These are phyloP conservation scores for Mactromeris polynyma DNA, from an alignment of 2,888 invertebrate genomes.

Conservation along the genomic window DNA sequence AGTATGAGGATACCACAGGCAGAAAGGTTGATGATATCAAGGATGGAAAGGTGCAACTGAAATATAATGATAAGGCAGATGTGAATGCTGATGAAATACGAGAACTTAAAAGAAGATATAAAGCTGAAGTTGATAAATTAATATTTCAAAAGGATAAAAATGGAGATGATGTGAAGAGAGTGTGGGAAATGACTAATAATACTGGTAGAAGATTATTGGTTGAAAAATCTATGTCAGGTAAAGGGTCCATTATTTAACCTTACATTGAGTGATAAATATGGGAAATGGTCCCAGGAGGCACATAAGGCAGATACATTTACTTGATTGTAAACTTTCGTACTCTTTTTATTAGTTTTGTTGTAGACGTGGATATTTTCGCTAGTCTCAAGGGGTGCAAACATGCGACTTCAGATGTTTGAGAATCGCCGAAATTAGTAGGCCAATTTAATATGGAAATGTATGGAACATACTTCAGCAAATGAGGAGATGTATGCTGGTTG, in stretches of 20 bases:
- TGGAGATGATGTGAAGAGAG: neutral
- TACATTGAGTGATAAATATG: no score
- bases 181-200: constrained; percentile 45
- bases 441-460: no score
- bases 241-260: neutral
- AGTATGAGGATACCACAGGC: constrained; percentile 51
- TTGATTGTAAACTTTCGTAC: no score
- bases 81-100: neutral
- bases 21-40: neutral
- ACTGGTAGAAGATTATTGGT: constrained; percentile 75
- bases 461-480: no score
- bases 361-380: no score
- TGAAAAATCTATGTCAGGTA: constrained; percentile 79
- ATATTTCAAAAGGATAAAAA: neutral
- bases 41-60: neutral
- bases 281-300: no score
- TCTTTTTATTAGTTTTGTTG: no score
- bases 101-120: neutral
- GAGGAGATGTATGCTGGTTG: no score
- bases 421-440: no score
- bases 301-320: no score
- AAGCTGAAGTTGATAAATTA: neutral
- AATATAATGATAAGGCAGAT: neutral
- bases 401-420: no score
- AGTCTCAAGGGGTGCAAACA: no score